Base-by-base conservation (phyloP, 2,888 invertebrate species). In the Euproctis similis region DNA sequence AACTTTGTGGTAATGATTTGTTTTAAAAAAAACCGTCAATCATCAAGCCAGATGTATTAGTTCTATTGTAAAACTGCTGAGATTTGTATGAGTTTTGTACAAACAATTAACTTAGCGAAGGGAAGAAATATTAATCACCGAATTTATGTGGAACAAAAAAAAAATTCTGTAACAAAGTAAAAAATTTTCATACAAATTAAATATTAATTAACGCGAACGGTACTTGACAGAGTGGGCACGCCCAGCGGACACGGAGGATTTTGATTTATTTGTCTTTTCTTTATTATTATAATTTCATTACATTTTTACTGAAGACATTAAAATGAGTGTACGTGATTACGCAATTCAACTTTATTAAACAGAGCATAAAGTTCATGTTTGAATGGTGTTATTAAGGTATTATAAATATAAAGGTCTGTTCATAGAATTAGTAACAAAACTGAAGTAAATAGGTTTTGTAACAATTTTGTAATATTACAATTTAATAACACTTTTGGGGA, bases 181-280 rank as follows among this genome's bases (percentile, higher is more conserved):
- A 36, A 51, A 50, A 34, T 50, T 40, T 49, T 49, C 43, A 53
- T 55, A 49, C 48, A 53, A 57, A 59, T 59, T 58, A 50, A 50
- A 50, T 50, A 50, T 50, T 50, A 50, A 52, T 57, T 56, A 59
- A 55, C 54, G 43, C 42, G 40, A 31, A 34, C 48, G 39, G 53
- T 46, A 42, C 46, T 42, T 45, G 52, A 42, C 43, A 40, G 42
- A 33, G 37, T n/a, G n/a, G n/a, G 22, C 39, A 42, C 53, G 36
- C 45, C 41, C 36, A 25, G 18, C 31, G 43, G 42, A 54, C 53
- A 51, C 54, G 55, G 40, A 38, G 34, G 55, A 58, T n/a, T n/a
- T n/a, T 53, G 53, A 59, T 59, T 59, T 54, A 59, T 56, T 59
- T 42, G 42, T 45, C 42, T 51, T 44, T 50, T 50, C 52, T n/a